These are phyloP conservation scores for Campodea augens DNA, from an alignment of 1,140 invertebrate genomes.

Conservation along the genomic window DNA sequence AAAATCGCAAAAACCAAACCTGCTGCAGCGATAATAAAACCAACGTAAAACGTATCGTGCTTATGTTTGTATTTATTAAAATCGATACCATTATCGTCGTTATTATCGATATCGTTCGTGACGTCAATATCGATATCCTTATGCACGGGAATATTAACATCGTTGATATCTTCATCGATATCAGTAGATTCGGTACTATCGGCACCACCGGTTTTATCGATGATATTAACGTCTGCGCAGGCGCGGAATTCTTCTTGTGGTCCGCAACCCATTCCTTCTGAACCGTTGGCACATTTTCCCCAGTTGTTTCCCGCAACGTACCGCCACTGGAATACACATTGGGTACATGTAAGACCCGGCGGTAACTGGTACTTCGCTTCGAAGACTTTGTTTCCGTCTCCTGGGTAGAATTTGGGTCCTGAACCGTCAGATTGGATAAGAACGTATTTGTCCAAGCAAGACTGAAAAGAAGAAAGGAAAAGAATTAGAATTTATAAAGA, in stretches of 20 bases:
- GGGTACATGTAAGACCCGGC: slow-evolving; percentile 41
- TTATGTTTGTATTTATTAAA: background rate
- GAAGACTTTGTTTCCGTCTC: slow-evolving; percentile 53
- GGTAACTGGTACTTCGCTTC: slow-evolving; percentile 51
- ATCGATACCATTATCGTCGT: background rate
- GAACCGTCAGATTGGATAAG: slow-evolving; percentile 31
- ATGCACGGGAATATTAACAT: slow-evolving; percentile 13
- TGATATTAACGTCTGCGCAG: slow-evolving; percentile 61
- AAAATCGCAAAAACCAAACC: background rate
- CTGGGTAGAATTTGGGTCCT: slow-evolving; percentile 41
- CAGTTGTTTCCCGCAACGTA: slow-evolving; percentile 41
- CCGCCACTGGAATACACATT: slow-evolving; percentile 64
- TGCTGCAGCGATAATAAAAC: background rate
- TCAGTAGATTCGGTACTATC: slow-evolving; percentile 16
- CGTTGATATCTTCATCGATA: slow-evolving; percentile 7
- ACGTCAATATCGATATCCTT: slow-evolving; percentile 12
- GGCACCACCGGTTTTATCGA: slow-evolving; percentile 22
- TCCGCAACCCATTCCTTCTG: slow-evolving; percentile 53
- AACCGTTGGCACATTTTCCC: slow-evolving; percentile 27
- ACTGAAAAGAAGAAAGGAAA: too few relatives aligned
- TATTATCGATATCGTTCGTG: background rate
- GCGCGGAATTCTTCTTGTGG: slow-evolving; percentile 71
- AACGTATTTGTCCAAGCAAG: slow-evolving; percentile 53
- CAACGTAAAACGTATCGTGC: background rate
- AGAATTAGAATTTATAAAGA: too few relatives aligned